phyloP scores from a whole-genome alignment of 2,888 invertebrate species.

The Ligdia adustata region DNA sequence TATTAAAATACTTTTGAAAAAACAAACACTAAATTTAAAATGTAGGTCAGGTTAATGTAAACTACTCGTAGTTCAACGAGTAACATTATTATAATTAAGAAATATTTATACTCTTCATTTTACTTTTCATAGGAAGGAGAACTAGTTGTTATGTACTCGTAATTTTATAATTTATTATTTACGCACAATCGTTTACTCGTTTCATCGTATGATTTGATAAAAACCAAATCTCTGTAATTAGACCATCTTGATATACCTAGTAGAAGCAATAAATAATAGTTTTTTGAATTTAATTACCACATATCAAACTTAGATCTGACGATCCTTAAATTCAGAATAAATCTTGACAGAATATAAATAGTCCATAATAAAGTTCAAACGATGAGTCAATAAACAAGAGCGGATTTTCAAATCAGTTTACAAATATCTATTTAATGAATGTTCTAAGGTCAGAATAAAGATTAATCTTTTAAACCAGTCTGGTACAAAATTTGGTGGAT shows the following conservation, averaged over 20 bases:
- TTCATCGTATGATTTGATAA: conserved; percentile 1
- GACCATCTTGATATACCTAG: conserved; percentile 7
- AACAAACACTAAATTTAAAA: too few relatives aligned
- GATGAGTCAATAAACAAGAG: conserved; percentile 46
- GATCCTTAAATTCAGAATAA: conserved; percentile 17
- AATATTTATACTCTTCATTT: too few relatives aligned
- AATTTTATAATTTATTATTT: too few relatives aligned
- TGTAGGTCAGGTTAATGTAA: too few relatives aligned
- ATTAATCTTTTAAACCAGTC: conserved; percentile 62
- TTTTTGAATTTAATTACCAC: conserved; percentile 22
- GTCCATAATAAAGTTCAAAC: conserved; percentile 40
- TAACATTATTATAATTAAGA: too few relatives aligned
- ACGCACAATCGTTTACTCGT: neutral
- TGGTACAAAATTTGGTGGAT: conserved; percentile 50
- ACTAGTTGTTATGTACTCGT: conserved; percentile 21
- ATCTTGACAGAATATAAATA: conserved; percentile 37
- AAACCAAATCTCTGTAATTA: conserved; percentile 9
- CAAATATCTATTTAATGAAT: conserved; percentile 45
- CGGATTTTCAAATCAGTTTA: conserved; percentile 42
- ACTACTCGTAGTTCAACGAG: too few relatives aligned
- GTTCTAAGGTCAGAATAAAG: conserved; percentile 49
- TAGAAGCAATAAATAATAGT: conserved; percentile 16
- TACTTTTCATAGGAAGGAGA: too few relatives aligned
- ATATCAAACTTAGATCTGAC: conserved; percentile 8
- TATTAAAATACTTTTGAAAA: too few relatives aligned